Conservation (phyloP, 2,888 invertebrate species). For the Athalia circularis region DNA sequence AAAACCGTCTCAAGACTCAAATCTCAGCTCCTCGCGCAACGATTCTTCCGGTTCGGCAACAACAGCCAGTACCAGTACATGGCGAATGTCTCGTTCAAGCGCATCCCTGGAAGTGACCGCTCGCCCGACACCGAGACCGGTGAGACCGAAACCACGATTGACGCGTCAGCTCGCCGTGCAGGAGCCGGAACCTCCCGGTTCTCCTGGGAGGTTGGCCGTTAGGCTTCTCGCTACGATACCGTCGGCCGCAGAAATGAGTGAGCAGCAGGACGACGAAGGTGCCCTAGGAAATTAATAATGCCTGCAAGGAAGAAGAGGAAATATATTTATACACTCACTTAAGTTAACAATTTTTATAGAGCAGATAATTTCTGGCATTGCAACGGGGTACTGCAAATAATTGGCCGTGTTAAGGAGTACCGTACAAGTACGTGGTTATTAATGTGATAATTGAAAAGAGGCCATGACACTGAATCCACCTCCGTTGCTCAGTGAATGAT, state of each 20-base stretch:
- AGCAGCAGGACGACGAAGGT: slow-evolving; percentile 81
- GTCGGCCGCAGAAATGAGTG: slow-evolving; percentile 84
- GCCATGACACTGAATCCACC: slow-evolving; percentile 41
- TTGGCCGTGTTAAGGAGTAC: slow-evolving; percentile 28
- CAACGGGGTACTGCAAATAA: slow-evolving; percentile 41
- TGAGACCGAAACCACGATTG: slow-evolving; percentile 81
- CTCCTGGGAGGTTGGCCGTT: slow-evolving; percentile 77
- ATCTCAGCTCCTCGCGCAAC: slow-evolving; percentile 91
- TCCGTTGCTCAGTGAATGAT: slow-evolving; percentile 28
- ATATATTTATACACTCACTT: slow-evolving; percentile 31
- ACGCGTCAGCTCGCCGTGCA: slow-evolving; percentile 88
- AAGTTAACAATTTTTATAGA: slow-evolving; percentile 17
- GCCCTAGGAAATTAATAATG: slow-evolving; percentile 40
- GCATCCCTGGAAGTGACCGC: slow-evolving; percentile 79
- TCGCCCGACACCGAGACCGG: slow-evolving; percentile 54
- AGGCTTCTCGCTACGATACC: slow-evolving; percentile 84
- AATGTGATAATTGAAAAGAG: slow-evolving; percentile 15
- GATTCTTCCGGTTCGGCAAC: slow-evolving; percentile 93
- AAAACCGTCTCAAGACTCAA: slow-evolving; percentile 94
- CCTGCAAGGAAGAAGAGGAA: background rate
- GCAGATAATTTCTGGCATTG: slow-evolving; percentile 28
- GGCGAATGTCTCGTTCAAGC: slow-evolving; percentile 91
- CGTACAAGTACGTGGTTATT: slow-evolving; percentile 10
- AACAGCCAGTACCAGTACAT: slow-evolving; percentile 92
- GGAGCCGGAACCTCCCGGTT: slow-evolving; percentile 83